These are phyloP conservation scores for Girardinichthys multiradiatus DNA, from an alignment of 2,113 vertebrate species.

Conservation along the genomic window DNA sequence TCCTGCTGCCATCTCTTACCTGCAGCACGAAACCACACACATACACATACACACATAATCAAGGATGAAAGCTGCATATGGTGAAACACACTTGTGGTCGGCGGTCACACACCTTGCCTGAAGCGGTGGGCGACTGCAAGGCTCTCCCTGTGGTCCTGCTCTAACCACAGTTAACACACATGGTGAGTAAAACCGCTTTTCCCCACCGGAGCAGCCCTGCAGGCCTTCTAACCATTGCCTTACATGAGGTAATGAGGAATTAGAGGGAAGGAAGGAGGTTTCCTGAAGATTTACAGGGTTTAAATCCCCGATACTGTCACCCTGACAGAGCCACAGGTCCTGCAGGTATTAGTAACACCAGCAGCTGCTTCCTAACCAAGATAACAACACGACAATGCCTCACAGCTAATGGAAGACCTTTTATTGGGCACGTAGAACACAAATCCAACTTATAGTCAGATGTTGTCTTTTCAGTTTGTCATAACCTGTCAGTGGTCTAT, in stretches of 20 bases:
- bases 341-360: constrained; percentile 59
- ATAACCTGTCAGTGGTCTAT: constrained; percentile 27
- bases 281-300: constrained; percentile 74
- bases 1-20: constrained; percentile 26
- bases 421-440: constrained; percentile 11
- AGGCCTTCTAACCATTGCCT: constrained; percentile 71
- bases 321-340: constrained; percentile 71
- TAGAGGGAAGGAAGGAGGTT: constrained; percentile 74
- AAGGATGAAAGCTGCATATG: constrained; percentile 44
- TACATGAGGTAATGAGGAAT: constrained; percentile 79
- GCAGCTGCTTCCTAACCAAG: constrained; percentile 39
- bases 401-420: constrained; percentile 25
- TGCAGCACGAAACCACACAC: constrained; percentile 41
- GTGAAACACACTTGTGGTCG: constrained; percentile 62
- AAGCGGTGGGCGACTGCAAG: constrained; percentile 47
- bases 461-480: constrained; percentile 29
- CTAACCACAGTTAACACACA: constrained; percentile 68
- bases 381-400: constrained; percentile 17
- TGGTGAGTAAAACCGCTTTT: constrained; percentile 38
- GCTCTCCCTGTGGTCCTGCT: constrained; percentile 55
- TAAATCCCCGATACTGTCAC: constrained; percentile 72
- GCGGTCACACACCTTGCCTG: constrained; percentile 68
- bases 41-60: constrained; percentile 32
- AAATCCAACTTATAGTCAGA: constrained; percentile 16
- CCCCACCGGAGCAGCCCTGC: constrained; percentile 50